Percentiles rank a stretch among this genome's conserved stretches.
Evolutionary conservation across 2,797 vertebrate species (phyloP).

Genomic region (Chelon labrosus): DNA sequence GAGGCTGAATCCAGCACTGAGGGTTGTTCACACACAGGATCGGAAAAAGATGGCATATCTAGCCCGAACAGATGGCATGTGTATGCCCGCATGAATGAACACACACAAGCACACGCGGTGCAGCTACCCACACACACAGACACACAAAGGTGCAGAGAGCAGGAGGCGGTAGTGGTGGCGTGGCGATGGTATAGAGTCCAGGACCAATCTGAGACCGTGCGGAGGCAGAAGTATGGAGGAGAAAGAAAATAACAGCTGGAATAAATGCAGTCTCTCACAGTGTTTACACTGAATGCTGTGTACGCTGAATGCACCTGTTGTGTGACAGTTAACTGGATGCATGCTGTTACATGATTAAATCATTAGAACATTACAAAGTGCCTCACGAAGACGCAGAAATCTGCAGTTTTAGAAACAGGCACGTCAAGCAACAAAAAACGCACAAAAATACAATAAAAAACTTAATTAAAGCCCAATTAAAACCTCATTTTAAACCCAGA

Average conservation of each 20-base stretch:
- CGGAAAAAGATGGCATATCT: constrained; percentile 74
- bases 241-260: constrained; percentile 14
- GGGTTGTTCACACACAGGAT: constrained; percentile 57
- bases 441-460: no score
- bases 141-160: constrained; percentile 20
- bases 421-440: no score
- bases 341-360: constrained; percentile 13
- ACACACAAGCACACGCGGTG: constrained; percentile 36
- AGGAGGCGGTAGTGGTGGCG: constrained; percentile 31
- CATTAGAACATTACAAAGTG: no score
- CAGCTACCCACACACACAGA: constrained; percentile 2
- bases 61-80: constrained; percentile 76
- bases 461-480: no score
- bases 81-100: constrained; percentile 66
- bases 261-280: constrained; percentile 9
- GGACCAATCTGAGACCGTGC: constrained; percentile 51
- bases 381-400: no score
- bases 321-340: constrained; percentile 24
- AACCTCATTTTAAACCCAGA: no score
- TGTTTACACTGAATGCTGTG: constrained; percentile 20
- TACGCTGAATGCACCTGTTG: no score
- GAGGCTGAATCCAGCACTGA: constrained; percentile 30
- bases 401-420: no score
- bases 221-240: constrained; percentile 10
- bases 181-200: constrained; percentile 26